Percentiles rank a stretch among this genome's conserved stretches.
phyloP scores from a whole-genome alignment of 2,888 invertebrate species.

The Volucella inanis region DNA sequence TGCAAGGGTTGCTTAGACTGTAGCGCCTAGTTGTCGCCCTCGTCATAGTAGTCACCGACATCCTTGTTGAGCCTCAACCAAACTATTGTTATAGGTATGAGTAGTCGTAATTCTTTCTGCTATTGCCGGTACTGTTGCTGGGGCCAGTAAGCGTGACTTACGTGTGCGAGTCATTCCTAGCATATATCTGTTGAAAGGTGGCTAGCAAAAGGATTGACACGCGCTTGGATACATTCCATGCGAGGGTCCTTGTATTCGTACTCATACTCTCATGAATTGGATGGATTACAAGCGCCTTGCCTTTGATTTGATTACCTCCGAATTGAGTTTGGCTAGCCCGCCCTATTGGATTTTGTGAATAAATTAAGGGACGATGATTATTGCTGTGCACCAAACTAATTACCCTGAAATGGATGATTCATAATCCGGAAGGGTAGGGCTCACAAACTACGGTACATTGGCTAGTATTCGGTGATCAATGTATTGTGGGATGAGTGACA shows the following conservation, averaged over 20 bases:
- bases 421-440: slow-evolving; percentile 58
- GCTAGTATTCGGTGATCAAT: neutral
- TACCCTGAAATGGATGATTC: slow-evolving; percentile 63
- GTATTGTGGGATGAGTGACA: slow-evolving; percentile 5
- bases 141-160: neutral
- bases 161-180: neutral
- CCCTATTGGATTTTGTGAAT: slow-evolving; percentile 33
- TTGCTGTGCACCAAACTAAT: slow-evolving; percentile 61
- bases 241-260: no score
- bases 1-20: slow-evolving; percentile 32
- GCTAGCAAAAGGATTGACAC: slow-evolving; percentile 45
- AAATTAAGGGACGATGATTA: slow-evolving; percentile 53
- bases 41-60: neutral
- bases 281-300: slow-evolving; percentile 57
- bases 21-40: slow-evolving; percentile 66
- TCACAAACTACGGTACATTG: slow-evolving; percentile 9
- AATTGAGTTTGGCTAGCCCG: slow-evolving; percentile 37
- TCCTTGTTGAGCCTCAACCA: slow-evolving; percentile 23
- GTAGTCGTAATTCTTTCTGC: neutral
- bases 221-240: slow-evolving; percentile 7
- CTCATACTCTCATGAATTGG: no score
- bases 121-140: neutral
- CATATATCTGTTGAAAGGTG: neutral
- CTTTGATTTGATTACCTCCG: slow-evolving; percentile 69
- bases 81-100: slow-evolving; percentile 27